Base-by-base conservation (phyloP, 2,888 invertebrate genomes). In the Cinara cedri region DNA sequence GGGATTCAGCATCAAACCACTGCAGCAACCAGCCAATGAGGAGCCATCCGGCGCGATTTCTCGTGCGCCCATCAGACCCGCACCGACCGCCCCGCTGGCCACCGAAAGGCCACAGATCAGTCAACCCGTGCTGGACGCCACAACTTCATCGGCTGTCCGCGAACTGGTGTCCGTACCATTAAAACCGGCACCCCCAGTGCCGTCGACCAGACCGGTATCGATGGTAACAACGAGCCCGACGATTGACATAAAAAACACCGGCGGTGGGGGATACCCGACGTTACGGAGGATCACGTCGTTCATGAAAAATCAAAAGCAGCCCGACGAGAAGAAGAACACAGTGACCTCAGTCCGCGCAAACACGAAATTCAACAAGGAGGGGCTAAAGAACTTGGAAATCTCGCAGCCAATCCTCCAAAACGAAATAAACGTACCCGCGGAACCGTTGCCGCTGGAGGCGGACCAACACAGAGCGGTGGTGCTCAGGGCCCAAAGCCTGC, bases 401-500 rank as follows among this genome's bases (percentile, higher is more conserved):
- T 95, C 95, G 0, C 89, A 91, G 83, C 95, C 95, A 0, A 94
- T 96, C 83, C 89, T 91, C 0, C 92, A 92, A 84, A 89, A 88
- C 80, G 89, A 90, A 70, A 91, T 91, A 24, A 90, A 90, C 65
- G 88, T 92, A 0, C 89, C 92, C 0, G 90, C 92, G 0, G 88
- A 88, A 0, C 88, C 87, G 0, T 87, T 87, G 4, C 86, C 88
- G 84, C 88, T 88, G 63, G 86, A 86, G 3, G 90, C 90, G 16
- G 87, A 87, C 82, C 88, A 88, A 72, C 87, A 88, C 60, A 89
- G 88, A 70, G 85, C 87, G 0, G 90, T 90, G 16, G 90, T 94
- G 0, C 90, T 91, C 86, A 88, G 95, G 72, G 91, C 94, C 0
- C 94, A 94, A 84, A 94, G 94, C 83, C 92, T 95, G 93, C 87